Percentiles rank a stretch among this genome's conserved stretches.
These are phyloP conservation scores for Serrognathus titanus DNA, from an alignment of 2,888 invertebrate genomes.

Conservation along the genomic window DNA sequence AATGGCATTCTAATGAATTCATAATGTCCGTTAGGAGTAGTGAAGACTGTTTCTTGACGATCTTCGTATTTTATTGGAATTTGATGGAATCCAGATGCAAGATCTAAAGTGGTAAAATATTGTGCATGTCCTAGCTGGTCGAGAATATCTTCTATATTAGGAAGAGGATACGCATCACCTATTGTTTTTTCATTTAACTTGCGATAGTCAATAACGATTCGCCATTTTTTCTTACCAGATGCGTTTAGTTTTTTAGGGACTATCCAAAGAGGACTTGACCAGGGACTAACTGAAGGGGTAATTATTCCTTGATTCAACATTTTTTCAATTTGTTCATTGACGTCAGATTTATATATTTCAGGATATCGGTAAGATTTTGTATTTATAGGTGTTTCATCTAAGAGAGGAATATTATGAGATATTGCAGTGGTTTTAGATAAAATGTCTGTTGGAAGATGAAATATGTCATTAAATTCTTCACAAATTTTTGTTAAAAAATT, in stretches of 20 bases:
- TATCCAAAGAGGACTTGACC: not conserved
- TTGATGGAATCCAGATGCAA: constrained; percentile 28
- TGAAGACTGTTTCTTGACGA: constrained; percentile 34
- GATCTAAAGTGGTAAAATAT: constrained; percentile 27
- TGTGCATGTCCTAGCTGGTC: constrained; percentile 22
- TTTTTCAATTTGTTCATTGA: not conserved
- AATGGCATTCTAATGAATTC: constrained; percentile 37
- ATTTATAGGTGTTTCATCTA: too few species aligned
- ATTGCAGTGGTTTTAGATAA: too few species aligned
- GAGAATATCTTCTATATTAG: constrained; percentile 6
- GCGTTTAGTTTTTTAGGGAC: not conserved
- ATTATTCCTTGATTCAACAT: not conserved
- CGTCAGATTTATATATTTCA: not conserved
- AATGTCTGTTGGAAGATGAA: too few species aligned
- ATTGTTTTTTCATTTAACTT: constrained; percentile 9
- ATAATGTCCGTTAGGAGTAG: constrained; percentile 31
- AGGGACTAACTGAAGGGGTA: not conserved
- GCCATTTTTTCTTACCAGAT: not conserved
- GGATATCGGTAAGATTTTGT: not conserved
- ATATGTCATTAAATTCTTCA: too few species aligned
- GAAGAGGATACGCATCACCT: constrained; percentile 15
- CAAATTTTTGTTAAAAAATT: too few species aligned
- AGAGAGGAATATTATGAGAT: too few species aligned
- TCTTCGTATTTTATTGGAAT: constrained; percentile 27
- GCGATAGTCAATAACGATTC: not conserved